A percentile compares a stretch with the other conserved stretches of the same genome.
Evolutionary conservation across 2,888 invertebrate species (phyloP).

Genomic region (Pyrochroa serraticornis): DNA sequence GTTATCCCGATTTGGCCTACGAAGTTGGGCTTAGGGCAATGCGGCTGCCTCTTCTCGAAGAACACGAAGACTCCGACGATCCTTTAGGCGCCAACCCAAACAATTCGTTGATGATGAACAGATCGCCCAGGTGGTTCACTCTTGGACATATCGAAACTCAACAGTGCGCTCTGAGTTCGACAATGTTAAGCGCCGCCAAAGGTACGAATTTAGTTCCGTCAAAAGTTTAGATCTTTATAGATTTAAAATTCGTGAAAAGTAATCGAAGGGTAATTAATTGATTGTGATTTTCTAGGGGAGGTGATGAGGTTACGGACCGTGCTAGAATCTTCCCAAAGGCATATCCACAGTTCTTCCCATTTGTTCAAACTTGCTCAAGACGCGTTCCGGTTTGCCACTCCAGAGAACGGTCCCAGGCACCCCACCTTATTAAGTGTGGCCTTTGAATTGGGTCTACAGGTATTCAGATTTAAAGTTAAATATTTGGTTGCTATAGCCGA

Average conservation of each 20-base stretch:
- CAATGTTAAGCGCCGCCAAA: conserved; percentile 75
- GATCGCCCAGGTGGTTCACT: conserved; percentile 79
- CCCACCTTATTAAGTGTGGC: conserved; percentile 79
- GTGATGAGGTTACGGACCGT: conserved; percentile 74
- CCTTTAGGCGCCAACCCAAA: conserved; percentile 60
- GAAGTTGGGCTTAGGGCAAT: conserved; percentile 79
- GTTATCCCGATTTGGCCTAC: conserved; percentile 80
- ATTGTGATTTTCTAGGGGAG: conserved; percentile 64
- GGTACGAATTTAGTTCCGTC: conserved; percentile 54
- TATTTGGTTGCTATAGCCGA: no score
- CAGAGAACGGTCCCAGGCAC: conserved; percentile 78
- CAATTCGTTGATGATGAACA: conserved; percentile 62
- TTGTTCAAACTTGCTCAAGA: conserved; percentile 85
- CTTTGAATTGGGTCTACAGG: conserved; percentile 81
- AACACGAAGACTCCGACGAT: conserved; percentile 70
- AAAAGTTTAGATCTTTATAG: no score
- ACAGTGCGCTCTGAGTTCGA: conserved; percentile 79
- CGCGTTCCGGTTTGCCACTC: conserved; percentile 82
- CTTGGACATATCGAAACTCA: conserved; percentile 81
- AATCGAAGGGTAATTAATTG: not conserved
- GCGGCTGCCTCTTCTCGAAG: conserved; percentile 78
- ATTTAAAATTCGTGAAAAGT: no score
- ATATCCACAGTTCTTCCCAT: conserved; percentile 84
- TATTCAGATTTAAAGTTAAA: conserved; percentile 41
- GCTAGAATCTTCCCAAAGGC: conserved; percentile 77